Conservation (phyloP, 2,888 invertebrate genomes). For the Neria commutata region DNA sequence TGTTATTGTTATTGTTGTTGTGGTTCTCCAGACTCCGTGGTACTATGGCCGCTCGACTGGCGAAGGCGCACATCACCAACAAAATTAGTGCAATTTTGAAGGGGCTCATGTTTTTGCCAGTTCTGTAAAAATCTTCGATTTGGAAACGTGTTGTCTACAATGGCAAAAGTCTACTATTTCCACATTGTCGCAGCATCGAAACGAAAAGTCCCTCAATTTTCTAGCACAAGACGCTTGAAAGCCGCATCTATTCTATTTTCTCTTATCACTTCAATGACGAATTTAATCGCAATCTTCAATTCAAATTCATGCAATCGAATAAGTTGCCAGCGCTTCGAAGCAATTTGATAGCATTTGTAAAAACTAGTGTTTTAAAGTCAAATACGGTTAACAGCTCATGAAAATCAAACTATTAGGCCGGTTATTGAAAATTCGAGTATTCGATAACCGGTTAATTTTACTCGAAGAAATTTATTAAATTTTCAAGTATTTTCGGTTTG, state of each 20-base stretch:
- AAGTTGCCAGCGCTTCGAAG: constrained; percentile 1
- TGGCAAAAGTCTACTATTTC: no score
- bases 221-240: not conserved
- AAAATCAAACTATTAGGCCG: constrained; percentile 21
- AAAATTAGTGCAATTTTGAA: constrained; percentile 22
- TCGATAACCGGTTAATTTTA: constrained; percentile 22
- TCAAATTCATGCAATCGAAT: not conserved
- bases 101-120: constrained; percentile 19
- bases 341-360: no score
- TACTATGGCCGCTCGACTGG: constrained; percentile 4
- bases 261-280: constrained; percentile 33
- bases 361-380: no score
- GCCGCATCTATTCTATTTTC: constrained; percentile 19
- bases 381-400: constrained; percentile 12
- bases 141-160: no score
- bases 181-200: no score
- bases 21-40: constrained; percentile 6
- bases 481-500: no score
- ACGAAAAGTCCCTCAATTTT: no score
- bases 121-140: constrained; percentile 6
- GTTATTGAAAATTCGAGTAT: constrained; percentile 22
- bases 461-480: no score
- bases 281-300: constrained; percentile 12
- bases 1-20: constrained; percentile 10
- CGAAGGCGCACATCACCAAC: constrained; percentile 13